Evolutionary conservation across 1,140 invertebrate species (phyloP).

Genomic region (Alviniconcha marisindica): DNA sequence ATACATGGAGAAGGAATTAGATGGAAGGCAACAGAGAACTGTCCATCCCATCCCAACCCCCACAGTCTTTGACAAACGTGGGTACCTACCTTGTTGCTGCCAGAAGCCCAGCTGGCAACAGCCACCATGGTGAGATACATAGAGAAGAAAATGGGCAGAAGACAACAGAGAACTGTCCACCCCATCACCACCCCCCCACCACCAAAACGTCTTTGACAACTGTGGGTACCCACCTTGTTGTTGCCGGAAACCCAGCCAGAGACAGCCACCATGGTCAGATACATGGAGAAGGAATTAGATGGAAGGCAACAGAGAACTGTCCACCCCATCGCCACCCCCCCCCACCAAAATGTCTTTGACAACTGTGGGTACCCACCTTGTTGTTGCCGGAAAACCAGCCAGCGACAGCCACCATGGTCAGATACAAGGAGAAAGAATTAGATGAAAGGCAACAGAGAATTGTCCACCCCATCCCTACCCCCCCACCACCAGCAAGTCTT

Average conservation of each 20-base stretch:
- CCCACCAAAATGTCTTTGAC: too few relatives aligned
- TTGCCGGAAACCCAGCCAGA: slow-evolving; percentile 84
- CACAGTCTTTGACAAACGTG: too few relatives aligned
- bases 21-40: not conserved
- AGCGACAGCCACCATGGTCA: slow-evolving; percentile 86
- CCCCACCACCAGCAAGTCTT: too few relatives aligned
- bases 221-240: slow-evolving; percentile 15
- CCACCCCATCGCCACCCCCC: too few relatives aligned
- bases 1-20: not conserved
- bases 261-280: slow-evolving; percentile 84
- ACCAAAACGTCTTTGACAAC: too few relatives aligned
- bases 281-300: not conserved
- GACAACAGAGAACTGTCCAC: too few relatives aligned
- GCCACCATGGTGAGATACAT: slow-evolving; percentile 81
- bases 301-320: not conserved
- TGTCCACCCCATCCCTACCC: too few relatives aligned
- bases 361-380: too few relatives aligned
- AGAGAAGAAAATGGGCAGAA: too few relatives aligned
- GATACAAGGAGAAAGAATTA: not conserved
- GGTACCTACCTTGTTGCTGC: slow-evolving; percentile 22
- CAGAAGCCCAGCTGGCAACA: slow-evolving; percentile 85
- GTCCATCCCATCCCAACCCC: too few relatives aligned
- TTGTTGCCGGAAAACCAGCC: slow-evolving; percentile 81
- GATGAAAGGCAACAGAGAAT: not conserved
- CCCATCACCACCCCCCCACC: too few relatives aligned